Base-by-base conservation (phyloP, 2,797 vertebrate species). In the Oceanodroma leucorhoa region DNA sequence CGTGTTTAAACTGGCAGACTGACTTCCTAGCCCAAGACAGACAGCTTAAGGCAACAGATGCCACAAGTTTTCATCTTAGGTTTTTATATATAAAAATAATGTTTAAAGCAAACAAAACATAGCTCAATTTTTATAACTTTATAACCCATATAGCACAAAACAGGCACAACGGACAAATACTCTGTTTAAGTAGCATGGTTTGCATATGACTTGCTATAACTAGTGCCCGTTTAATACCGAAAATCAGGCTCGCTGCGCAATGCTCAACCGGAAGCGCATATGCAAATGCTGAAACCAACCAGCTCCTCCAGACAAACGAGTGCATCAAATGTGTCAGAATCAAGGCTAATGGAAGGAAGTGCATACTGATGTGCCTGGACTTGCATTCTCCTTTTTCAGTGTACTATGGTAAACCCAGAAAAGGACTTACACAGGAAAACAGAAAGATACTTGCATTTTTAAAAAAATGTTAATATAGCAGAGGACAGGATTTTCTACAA, bases 221-320 rank as follows among this genome's bases (percentile, higher is more conserved):
- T 76, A 90, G 61, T 29, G 66, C 62, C 72, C 79, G 83, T 7
- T 65, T 77, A 57, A 86, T 27, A 84, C 48, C 72, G 94, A 95
- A 92, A 94, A 65, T 50, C 72, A 69, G 82, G 41, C 75, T 86
- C 54, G 11, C 67, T 83, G 79, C 14, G 41, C 76, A 90, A 70
- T 23, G 46, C 75, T 17, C 55, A 51, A 53, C 89, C 94, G 88
- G 89, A 96, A 93, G 91, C 45, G 75, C 80, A 48, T 73, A 95
- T 90, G 85, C 88, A 95, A 95, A 96, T 89, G 45, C 66, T 67
- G 6, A 34, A 17, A 58, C 7, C 70, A 96, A 95, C 93, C 91
- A 94, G 90, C 93, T 95, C 87, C 95, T 93, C 95, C 54, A 92
- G 95, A 73, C 90, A 79, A 94, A 96, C 95, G 36, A 64, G 93